Evolutionary conservation across 1,140 invertebrate genomes (phyloP).

Genomic region (Aporrectodea caliginosa): DNA sequence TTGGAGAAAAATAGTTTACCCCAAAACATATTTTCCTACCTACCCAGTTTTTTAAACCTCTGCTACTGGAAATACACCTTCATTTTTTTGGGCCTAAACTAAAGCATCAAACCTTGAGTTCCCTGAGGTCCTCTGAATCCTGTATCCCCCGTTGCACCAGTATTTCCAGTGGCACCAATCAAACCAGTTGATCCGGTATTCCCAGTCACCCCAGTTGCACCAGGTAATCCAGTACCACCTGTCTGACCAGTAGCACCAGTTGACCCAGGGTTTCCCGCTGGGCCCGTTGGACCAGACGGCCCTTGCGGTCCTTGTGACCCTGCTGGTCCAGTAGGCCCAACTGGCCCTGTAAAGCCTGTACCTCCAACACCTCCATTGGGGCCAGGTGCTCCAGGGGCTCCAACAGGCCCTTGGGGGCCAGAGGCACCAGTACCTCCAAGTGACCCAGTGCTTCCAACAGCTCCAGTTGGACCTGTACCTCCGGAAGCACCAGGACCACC

Average conservation of each 20-base stretch:
- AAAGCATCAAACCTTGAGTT: neutral
- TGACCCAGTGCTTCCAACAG: neutral
- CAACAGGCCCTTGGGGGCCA: neutral
- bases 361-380: constrained; percentile 12
- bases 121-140: neutral
- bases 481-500: neutral
- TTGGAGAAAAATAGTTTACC: too few species aligned
- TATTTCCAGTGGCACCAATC: neutral
- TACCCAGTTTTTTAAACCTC: too few species aligned
- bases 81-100: too few species aligned
- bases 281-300: neutral
- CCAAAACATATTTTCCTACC: too few species aligned
- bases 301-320: constrained; percentile 9
- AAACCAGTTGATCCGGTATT: neutral
- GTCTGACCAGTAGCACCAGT: constrained; percentile 7
- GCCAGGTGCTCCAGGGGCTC: neutral
- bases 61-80: too few species aligned
- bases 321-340: neutral
- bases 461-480: constrained; percentile 3
- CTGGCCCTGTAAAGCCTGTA: constrained; percentile 8
- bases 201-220: constrained; percentile 6
- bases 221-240: neutral
- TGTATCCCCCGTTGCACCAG: neutral
- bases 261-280: neutral
- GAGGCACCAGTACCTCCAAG: neutral